Conservation (phyloP, 2,797 vertebrate genomes). For the Spheniscus humboldti region DNA sequence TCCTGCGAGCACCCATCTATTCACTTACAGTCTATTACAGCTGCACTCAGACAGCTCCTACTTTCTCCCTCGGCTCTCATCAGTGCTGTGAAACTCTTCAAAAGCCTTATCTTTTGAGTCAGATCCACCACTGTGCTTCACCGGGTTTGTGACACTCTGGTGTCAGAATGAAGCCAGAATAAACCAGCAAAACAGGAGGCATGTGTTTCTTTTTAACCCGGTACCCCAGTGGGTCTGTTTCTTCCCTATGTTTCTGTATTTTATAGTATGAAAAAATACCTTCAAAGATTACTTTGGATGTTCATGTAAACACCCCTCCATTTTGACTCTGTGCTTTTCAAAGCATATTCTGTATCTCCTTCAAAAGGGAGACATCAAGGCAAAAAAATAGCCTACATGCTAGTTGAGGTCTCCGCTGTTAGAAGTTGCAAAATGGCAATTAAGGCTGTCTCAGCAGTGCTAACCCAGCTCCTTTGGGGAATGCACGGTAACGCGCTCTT, state of each 20-base stretch:
- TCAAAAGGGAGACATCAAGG: not conserved
- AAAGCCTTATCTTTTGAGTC: constrained; percentile 10
- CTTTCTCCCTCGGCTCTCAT: not conserved
- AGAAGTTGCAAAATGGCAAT: not conserved
- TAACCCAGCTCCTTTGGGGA: not conserved
- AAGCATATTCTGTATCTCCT: not conserved
- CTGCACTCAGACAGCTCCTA: not conserved
- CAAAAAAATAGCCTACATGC: not conserved
- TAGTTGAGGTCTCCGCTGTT: not conserved
- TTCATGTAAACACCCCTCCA: not conserved
- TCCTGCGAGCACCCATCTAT: not conserved
- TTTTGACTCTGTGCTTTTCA: not conserved
- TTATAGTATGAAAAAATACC: not conserved
- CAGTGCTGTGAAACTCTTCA: not conserved
- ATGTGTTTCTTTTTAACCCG: not conserved
- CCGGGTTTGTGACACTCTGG: not conserved
- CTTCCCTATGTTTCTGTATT: not conserved
- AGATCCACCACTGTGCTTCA: not conserved
- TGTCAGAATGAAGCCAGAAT: not conserved
- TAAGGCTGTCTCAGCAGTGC: not conserved
- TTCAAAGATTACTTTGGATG: not conserved
- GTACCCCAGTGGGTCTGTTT: not conserved
- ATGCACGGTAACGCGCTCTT: fast-evolving
- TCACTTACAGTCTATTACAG: not conserved
- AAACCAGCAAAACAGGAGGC: not conserved